phyloP scores from a whole-genome alignment of 2,797 vertebrate genomes.

The Betta splendens region DNA sequence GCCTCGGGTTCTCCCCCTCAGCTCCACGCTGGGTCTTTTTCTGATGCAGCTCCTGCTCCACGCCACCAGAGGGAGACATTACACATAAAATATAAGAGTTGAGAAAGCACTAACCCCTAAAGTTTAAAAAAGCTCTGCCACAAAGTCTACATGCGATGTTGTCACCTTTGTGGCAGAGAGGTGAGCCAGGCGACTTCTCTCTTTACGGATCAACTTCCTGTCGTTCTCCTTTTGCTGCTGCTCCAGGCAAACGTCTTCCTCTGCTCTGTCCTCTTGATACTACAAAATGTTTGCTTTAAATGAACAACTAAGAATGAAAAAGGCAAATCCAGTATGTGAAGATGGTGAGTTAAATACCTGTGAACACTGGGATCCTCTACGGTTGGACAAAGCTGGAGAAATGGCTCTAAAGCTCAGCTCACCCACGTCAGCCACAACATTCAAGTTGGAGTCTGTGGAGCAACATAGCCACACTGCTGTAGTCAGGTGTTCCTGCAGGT shows the following conservation, averaged over 20 bases:
- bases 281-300: background rate
- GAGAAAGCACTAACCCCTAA: background rate
- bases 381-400: conserved; percentile 68
- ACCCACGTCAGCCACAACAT: conserved; percentile 45
- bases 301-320: background rate
- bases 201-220: conserved; percentile 81
- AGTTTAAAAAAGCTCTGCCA: background rate
- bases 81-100: background rate
- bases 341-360: conserved; percentile 60
- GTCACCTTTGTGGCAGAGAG: conserved; percentile 81
- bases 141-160: conserved; percentile 10
- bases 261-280: conserved; percentile 35
- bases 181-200: conserved; percentile 84
- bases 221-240: conserved; percentile 78
- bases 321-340: background rate
- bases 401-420: conserved; percentile 68
- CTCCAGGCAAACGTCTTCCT: conserved; percentile 51
- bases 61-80: conserved; percentile 32
- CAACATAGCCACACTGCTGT: background rate
- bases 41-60: conserved; percentile 85
- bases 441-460: conserved; percentile 76
- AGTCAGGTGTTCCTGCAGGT: background rate
- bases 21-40: conserved; percentile 54
- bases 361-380: conserved; percentile 71
- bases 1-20: conserved; percentile 56